Evolutionary conservation across 2,888 invertebrate genomes (phyloP).

Genomic region (Metallyticus violacea): DNA sequence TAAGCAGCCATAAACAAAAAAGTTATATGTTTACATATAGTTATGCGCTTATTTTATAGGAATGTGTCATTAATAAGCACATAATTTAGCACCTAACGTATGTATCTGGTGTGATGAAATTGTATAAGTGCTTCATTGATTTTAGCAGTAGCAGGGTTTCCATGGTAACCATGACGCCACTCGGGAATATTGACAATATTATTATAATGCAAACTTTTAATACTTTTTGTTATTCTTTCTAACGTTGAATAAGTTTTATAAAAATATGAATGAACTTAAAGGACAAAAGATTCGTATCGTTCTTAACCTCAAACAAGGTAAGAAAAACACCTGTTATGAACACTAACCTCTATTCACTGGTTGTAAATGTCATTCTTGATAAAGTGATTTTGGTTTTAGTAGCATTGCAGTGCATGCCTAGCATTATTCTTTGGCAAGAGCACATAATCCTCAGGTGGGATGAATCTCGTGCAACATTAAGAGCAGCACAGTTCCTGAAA

Average conservation of each 20-base stretch:
- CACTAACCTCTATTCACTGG: not conserved
- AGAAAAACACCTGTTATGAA: not conserved
- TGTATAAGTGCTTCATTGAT: not conserved
- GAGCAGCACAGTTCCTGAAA: no score
- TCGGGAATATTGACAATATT: not conserved
- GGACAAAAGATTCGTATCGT: conserved; percentile 65
- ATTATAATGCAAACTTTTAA: not conserved
- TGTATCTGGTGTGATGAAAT: no score
- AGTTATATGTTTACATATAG: no score
- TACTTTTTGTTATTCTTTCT: not conserved
- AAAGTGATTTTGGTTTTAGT: not conserved
- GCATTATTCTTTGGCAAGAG: no score
- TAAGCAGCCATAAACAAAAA: no score
- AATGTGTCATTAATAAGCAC: no score
- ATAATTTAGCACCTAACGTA: no score
- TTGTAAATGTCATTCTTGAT: no score
- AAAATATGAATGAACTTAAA: conserved; percentile 57
- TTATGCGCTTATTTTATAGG: no score
- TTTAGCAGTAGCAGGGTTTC: not conserved
- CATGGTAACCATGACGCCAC: conserved; percentile 7
- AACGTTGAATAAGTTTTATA: not conserved
- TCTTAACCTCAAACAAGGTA: conserved; percentile 61
- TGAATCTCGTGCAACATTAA: no score
- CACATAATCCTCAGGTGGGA: no score
- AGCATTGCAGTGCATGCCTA: not conserved